phyloP scores from a whole-genome alignment of 2,888 invertebrate species.

The Nephrotoma guestfalica region DNA sequence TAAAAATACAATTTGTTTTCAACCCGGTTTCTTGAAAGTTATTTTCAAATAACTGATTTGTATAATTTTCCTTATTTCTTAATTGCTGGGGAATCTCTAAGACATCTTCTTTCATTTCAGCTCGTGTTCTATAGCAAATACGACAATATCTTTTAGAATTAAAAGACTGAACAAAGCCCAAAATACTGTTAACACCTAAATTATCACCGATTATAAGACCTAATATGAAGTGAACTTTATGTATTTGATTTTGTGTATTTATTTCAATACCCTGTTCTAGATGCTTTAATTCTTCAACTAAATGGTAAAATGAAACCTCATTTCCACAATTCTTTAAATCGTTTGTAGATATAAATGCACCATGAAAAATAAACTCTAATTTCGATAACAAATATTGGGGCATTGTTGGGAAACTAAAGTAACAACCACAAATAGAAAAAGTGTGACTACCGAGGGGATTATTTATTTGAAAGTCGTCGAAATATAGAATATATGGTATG shows the following conservation, averaged over 20 bases:
- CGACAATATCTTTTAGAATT: conserved; percentile 14
- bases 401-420: conserved; percentile 12
- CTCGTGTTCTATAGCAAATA: conserved; percentile 12
- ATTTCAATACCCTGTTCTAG: conserved; percentile 10
- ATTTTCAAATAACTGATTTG: conserved; percentile 8
- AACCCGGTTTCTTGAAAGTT: conserved; percentile 14
- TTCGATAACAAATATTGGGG: conserved; percentile 14
- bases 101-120: conserved; percentile 10
- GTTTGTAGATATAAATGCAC: conserved; percentile 11
- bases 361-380: conserved; percentile 13
- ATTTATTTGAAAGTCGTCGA: conserved; percentile 12
- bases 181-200: conserved; percentile 14
- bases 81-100: conserved; percentile 9
- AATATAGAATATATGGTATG: conserved; percentile 10
- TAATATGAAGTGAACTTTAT: conserved; percentile 14
- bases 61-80: conserved; percentile 12
- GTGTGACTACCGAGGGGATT: conserved; percentile 8
- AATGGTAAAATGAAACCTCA: conserved; percentile 9
- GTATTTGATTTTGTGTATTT: not conserved
- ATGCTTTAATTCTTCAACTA: conserved; percentile 13
- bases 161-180: conserved; percentile 14
- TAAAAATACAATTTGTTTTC: conserved; percentile 10
- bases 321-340: conserved; percentile 13
- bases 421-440: conserved; percentile 7
- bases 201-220: conserved; percentile 16